A percentile compares a stretch with the other conserved stretches of the same genome.
Evolutionary conservation across 2,113 vertebrate genomes (phyloP).

Genomic region (Thinocorus orbignyianus): DNA sequence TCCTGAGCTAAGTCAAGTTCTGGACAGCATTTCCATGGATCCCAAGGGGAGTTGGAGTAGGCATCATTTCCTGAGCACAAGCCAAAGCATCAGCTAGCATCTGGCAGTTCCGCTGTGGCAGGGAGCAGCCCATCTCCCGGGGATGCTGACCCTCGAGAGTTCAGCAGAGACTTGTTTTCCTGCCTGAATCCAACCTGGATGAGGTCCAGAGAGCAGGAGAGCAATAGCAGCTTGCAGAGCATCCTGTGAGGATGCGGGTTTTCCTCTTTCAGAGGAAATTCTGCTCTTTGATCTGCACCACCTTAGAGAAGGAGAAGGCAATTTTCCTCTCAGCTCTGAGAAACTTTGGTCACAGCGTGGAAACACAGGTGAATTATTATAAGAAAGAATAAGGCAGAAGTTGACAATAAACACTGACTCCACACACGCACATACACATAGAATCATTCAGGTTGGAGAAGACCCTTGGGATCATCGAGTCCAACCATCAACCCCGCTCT

Average conservation of each 20-base stretch:
- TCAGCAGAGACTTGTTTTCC: background rate
- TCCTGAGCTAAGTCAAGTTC: background rate
- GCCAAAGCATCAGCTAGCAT: background rate
- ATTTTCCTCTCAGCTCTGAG: background rate
- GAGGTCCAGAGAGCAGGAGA: background rate
- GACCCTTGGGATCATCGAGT: too few species aligned
- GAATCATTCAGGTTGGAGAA: too few species aligned
- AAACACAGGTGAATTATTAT: background rate
- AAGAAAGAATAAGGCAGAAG: background rate
- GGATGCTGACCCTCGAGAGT: background rate
- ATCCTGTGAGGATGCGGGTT: background rate
- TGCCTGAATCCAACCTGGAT: background rate
- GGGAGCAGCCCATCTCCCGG: background rate
- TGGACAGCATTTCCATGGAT: background rate
- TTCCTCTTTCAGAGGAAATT: background rate
- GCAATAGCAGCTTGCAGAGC: background rate
- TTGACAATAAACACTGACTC: background rate
- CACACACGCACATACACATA: rapidly evolving
- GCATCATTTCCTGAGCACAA: background rate
- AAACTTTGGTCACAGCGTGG: background rate
- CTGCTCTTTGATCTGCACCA: background rate
- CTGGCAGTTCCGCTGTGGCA: background rate
- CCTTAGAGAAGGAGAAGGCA: background rate
- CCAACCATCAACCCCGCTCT: too few species aligned
- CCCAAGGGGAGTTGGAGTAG: background rate